Conservation (phyloP, 2,113 vertebrate genomes). For the Xenopus borealis region DNA sequence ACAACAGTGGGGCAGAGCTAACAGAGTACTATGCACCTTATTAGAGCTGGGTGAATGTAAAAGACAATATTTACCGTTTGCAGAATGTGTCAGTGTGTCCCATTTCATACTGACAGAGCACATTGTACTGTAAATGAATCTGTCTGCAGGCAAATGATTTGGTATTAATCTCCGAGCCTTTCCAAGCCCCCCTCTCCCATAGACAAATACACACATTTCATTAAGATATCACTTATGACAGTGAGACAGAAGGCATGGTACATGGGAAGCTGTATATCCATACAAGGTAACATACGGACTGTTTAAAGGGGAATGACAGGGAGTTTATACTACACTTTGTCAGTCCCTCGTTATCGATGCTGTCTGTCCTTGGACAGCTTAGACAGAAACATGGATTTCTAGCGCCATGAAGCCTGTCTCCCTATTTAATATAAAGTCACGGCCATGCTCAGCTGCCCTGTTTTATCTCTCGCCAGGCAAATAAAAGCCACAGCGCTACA, state of each 20-base stretch:
- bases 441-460: constrained; percentile 7
- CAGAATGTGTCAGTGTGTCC: too few relatives aligned
- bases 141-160: too few relatives aligned
- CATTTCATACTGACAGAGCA: neutral
- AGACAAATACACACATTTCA: neutral
- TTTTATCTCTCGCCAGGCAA: constrained; percentile 31
- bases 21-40: too few relatives aligned
- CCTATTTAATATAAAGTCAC: constrained; percentile 17
- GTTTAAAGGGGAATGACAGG: neutral
- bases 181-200: neutral
- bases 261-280: constrained; percentile 11
- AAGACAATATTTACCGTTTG: too few relatives aligned
- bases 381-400: constrained; percentile 30
- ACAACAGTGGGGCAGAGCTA: too few relatives aligned
- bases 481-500: neutral
- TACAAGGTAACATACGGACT: constrained; percentile 29
- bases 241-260: neutral
- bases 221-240: too few relatives aligned
- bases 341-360: constrained; percentile 33
- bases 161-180: too few relatives aligned
- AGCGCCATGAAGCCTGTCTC: constrained; percentile 19
- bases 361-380: constrained; percentile 33
- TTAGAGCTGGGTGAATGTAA: too few relatives aligned
- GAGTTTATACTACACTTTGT: constrained; percentile 20
- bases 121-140: neutral